phyloP scores from a whole-genome alignment of 2,888 invertebrate genomes.

The Harpalus rufipes region DNA sequence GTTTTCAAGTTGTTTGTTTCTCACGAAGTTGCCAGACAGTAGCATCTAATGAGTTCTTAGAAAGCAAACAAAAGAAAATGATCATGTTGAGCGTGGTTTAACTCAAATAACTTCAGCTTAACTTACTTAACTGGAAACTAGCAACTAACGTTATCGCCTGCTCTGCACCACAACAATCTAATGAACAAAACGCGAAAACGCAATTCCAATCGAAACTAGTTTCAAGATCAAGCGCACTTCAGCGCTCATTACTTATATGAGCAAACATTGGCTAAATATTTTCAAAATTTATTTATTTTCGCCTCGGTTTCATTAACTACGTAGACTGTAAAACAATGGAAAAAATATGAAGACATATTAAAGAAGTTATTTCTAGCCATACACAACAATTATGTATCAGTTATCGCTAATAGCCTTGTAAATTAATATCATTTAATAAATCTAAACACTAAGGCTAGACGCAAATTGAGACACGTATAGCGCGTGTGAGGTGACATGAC shows the following conservation, averaged over 20 bases:
- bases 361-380: too few relatives aligned
- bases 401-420: too few relatives aligned
- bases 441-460: too few relatives aligned
- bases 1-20: constrained; percentile 1
- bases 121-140: constrained; percentile 40
- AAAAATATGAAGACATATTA: too few relatives aligned
- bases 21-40: neutral
- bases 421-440: too few relatives aligned
- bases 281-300: too few relatives aligned
- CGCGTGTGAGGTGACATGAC: too few relatives aligned
- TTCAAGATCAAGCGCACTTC: neutral
- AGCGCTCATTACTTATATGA: neutral
- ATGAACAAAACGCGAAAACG: neutral
- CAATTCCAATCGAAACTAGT: neutral
- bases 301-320: too few relatives aligned
- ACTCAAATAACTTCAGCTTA: constrained; percentile 41
- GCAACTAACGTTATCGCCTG: constrained; percentile 22
- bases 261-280: neutral
- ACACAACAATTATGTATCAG: too few relatives aligned
- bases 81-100: constrained; percentile 30
- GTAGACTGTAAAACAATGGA: too few relatives aligned
- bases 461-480: too few relatives aligned
- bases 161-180: neutral
- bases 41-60: constrained; percentile 10
- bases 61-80: constrained; percentile 34